Evolutionary conservation across 1,140 invertebrate genomes (phyloP), one percentile per base, ranked within the genome.

Genomic region (Muscidifurax raptorellus): DNA sequence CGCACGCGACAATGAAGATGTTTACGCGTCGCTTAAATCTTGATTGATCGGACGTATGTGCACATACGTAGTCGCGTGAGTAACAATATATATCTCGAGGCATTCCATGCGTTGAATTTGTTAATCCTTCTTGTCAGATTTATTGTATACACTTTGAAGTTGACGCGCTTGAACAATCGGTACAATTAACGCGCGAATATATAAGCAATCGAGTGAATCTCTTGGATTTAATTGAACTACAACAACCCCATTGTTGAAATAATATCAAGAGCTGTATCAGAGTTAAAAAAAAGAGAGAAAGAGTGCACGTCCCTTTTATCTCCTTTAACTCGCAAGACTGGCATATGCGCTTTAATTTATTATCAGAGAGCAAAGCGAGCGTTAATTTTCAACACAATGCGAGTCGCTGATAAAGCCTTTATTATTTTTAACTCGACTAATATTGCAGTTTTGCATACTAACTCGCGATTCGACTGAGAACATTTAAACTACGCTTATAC

Each of bases 241-340:
- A 69, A 74, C 36, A 32, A 22, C 72, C 12, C 18, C 72, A 74
- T 74, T 74, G 72, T 74, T 74, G 72, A 36, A 74, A 74, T 40
- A 74, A 74, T 40, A 74, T 74, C 12, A 25, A 74, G 15, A 72
- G 22, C 69, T 15, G 22, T n/a, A 2, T 25, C 32, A 25, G 72
- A 30, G 72, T 69, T 27, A 28, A 30, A 69, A 69, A 69, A 28
- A 9, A 67, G 27, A 67, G 66, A 6, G 9, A 36, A 22, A 36
- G 27, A 22, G 69, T 22, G 32, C 25, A 36, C 22, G 5, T 32
- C 30, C 22, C 32, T 18, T 32, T 74, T 74, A 74, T 40, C 71
- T 40, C 10, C 52, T 59, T 74, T n/a, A 40, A 74, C 22, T 74
- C 22, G 30, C 10, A 32, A 32, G 22, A 72, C 25, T 36, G 28